A percentile compares a stretch with the other conserved stretches of the same genome.
Conservation (phyloP, 2,797 vertebrate genomes). For the Intellagama lesueurii region DNA sequence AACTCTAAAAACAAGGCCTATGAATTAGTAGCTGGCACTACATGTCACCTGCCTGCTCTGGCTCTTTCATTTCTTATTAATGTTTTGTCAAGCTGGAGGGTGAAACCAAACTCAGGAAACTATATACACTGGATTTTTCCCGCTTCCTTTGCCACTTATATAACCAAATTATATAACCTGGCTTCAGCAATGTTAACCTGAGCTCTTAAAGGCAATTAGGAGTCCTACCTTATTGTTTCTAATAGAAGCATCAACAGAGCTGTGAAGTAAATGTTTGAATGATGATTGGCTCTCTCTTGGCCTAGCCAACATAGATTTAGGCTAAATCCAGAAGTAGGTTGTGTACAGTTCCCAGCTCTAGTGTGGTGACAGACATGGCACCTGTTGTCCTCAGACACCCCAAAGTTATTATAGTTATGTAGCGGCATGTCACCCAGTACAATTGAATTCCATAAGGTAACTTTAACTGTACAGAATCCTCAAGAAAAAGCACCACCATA, state of each 20-base stretch:
- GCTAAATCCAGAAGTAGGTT: not conserved
- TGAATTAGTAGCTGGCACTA: not conserved
- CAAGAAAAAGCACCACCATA: not conserved
- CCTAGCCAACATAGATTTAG: not conserved
- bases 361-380: not conserved
- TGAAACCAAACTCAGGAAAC: constrained; percentile 19
- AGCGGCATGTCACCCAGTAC: not conserved
- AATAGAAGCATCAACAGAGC: not conserved
- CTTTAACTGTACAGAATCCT: not conserved
- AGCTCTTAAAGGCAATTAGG: constrained; percentile 17
- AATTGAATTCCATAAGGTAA: constrained; percentile 3
- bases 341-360: not conserved
- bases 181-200: not conserved
- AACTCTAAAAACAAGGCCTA: constrained; percentile 7
- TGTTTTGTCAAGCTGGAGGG: constrained; percentile 6
- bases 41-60: not conserved
- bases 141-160: constrained; percentile 7
- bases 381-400: not conserved
- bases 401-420: not conserved
- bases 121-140: not conserved
- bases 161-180: constrained; percentile 33
- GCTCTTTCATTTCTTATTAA: constrained; percentile 1
- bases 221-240: not conserved
- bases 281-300: not conserved
- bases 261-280: constrained; percentile 4